Evolutionary conservation across 1,140 invertebrate genomes (phyloP).

Genomic region (Diabrotica undecimpunctata): DNA sequence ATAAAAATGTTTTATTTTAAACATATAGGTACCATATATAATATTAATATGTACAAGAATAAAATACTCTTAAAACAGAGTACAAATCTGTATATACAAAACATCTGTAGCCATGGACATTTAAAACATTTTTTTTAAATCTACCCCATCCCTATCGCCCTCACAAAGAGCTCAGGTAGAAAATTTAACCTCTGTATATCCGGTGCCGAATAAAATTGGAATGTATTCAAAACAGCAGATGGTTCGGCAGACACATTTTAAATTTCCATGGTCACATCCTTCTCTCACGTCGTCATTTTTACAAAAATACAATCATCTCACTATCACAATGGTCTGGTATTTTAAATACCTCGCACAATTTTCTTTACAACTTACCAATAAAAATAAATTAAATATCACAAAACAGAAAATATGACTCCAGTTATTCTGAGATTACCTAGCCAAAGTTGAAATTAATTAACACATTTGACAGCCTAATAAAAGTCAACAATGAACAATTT

Average conservation of each 20-base stretch:
- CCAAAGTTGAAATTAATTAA: too few relatives aligned
- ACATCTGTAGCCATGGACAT: conserved; percentile 17
- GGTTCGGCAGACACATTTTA: background rate
- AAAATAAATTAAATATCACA: conserved; percentile 22
- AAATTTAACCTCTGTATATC: conserved; percentile 22
- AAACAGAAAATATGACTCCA: conserved; percentile 7
- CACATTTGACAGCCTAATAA: too few relatives aligned
- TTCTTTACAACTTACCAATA: conserved; percentile 14
- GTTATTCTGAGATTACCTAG: background rate
- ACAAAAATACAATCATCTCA: conserved; percentile 31
- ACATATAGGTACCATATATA: conserved; percentile 21
- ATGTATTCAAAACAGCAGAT: conserved; percentile 23
- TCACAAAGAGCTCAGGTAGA: conserved; percentile 12
- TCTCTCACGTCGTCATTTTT: conserved; percentile 4
- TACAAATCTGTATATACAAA: conserved; percentile 16
- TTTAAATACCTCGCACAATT: conserved; percentile 6
- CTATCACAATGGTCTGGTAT: conserved; percentile 28
- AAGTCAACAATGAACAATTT: too few relatives aligned
- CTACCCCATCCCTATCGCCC: conserved; percentile 6
- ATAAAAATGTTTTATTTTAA: conserved; percentile 33
- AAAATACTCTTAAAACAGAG: conserved; percentile 41
- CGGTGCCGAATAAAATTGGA: conserved; percentile 24
- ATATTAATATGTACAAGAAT: conserved; percentile 36
- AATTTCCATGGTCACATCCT: background rate
- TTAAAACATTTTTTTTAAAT: background rate